Evolutionary conservation across 2,888 invertebrate species (phyloP), one percentile per base, ranked within the genome.

Genomic region (Papilio protenor): DNA sequence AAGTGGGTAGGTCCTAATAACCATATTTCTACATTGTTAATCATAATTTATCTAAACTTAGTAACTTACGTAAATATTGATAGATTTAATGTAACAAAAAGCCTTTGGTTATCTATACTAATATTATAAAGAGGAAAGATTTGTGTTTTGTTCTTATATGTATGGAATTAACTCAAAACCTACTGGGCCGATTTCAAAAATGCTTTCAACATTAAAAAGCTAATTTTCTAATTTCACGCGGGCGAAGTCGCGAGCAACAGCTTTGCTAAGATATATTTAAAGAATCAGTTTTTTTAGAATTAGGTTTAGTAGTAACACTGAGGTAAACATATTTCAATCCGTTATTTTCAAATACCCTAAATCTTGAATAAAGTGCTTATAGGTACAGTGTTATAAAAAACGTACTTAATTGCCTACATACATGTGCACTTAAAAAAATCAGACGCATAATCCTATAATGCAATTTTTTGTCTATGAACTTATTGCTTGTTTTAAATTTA

Each of bases 281-380:
- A 14, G 16, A 27, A 27, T 61, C 16, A 16, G 8, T 14, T 61
- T 2, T 23, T 16, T 27, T 16, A 27, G 61, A 14, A 61, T 27
- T 23, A 27, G 4, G 16, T 4, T 6, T 11, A 11, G 12, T 23
- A 12, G 0, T 59, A 23, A 12, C 23, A 59, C 11, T 11, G 12
- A 11, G 21, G 1, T 11, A 59, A 59, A 59, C 10, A 5, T 10
- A 33, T 33, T 33, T 11, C 0, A 23, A 18, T 18, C 21, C 16
- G 18, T 61, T 61, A 64, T 64, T 64, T 64, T 64, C 14, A 64
- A 64, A 18, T 27, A 64, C 61, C 14, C 61, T 33, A 64, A 64
- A 33, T 27, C 27, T 14, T 14, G 1, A 10, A 57, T 27, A 27
- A 27, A 27, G 27, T 27, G 27, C 27, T 27, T 57, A 8, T 21